Evolutionary conservation across 2,797 vertebrate genomes (phyloP), one percentile per base, ranked within the genome.

Genomic region (Phoebastria nigripes): DNA sequence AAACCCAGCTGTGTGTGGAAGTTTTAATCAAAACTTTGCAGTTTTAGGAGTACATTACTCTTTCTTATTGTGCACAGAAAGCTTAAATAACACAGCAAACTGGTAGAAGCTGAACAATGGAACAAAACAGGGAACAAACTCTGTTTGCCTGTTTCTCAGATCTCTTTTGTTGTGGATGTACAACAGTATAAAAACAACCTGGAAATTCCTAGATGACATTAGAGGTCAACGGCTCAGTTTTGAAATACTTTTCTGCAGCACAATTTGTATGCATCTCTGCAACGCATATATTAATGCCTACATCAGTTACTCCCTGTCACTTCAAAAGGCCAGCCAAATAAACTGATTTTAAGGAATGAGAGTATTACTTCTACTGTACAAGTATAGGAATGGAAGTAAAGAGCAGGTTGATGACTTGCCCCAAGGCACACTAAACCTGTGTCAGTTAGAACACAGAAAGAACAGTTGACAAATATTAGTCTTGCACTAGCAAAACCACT

Each of bases 11-110:
- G 41, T 35, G 52, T 8, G 9, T 25, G 15, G 12, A 89, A 52
- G 8, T 29, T 47, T 65, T 21, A 1, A 44, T 13, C 0, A 72
- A 58, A 83, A 20, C 10, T 41, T 33, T 0, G 0, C 1, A 2
- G 31, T 29, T 76, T 58, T 29, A 15, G 18, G 47, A 78, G 44
- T 6, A 6, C 1, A 11, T 26, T 82, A n/a, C 5, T 54, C 28
- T 85, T 31, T 12, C 17, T 58, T 59, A 54, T 4, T 13, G 44
- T 6, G 4, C 37, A 58, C 10, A 59, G 47, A 65, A 83, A 16
- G 13, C 10, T 86, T 76, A 77, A 78, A 35, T 31, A 82, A 76
- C 15, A 81, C 31, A 71, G 8, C 25, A 49, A 52, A 29, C 31
- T 22, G 42, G 24, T 10, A 25, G 55, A 28, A 80, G 41, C 25